Percentiles rank a stretch among this genome's conserved stretches.
Evolutionary conservation across 2,888 invertebrate genomes (phyloP).

Genomic region (Mylabris sibirica): DNA sequence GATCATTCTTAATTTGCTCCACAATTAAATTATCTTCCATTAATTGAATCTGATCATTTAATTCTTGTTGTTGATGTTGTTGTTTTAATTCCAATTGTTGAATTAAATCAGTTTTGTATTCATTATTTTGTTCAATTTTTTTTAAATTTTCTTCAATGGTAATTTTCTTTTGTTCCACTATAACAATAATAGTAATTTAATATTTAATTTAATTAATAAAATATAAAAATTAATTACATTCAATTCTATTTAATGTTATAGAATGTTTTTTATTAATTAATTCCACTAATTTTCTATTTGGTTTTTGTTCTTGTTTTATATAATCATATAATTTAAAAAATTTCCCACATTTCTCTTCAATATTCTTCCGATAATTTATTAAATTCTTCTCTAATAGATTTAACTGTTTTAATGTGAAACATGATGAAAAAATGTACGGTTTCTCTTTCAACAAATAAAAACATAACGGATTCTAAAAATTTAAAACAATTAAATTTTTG

Average conservation of each 20-base stretch:
- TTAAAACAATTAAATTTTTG: conserved; percentile 12
- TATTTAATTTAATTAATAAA: neutral
- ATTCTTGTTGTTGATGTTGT: conserved; percentile 46
- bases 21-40: conserved; percentile 49
- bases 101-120: conserved; percentile 51
- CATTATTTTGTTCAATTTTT: conserved; percentile 49
- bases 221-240: conserved; percentile 49
- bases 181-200: conserved; percentile 23
- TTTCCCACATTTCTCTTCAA: conserved; percentile 52
- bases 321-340: conserved; percentile 50
- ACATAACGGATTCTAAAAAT: conserved; percentile 54
- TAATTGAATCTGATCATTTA: conserved; percentile 52
- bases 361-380: conserved; percentile 55
- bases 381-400: conserved; percentile 49
- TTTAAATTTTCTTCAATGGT: conserved; percentile 48
- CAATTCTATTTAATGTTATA: conserved; percentile 53
- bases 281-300: conserved; percentile 47
- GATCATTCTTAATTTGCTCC: conserved; percentile 51
- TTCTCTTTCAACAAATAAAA: conserved; percentile 54
- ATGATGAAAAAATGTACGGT: conserved; percentile 55
- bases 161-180: conserved; percentile 54
- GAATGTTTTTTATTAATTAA: conserved; percentile 55
- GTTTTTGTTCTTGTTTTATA: conserved; percentile 43
- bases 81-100: conserved; percentile 48
- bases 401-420: conserved; percentile 54